Base-by-base conservation (phyloP, 2,888 invertebrate species). In the Drosophila buzzatii region DNA sequence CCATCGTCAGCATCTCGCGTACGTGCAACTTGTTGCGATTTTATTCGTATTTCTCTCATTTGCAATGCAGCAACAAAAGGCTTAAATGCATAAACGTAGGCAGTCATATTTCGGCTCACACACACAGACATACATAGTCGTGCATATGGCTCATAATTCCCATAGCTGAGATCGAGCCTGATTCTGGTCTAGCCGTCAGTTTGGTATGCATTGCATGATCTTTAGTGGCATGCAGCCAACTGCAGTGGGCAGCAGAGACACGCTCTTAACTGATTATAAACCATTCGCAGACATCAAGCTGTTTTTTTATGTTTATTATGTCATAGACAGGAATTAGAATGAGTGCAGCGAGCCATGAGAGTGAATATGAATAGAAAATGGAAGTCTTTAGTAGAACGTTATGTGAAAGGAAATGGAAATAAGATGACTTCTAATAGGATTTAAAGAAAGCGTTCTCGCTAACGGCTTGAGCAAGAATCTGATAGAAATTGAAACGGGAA, bases 1-100 rank as follows among this genome's bases (percentile, higher is more conserved):
- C 76, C 76, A 44, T 37, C 58, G 61, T 39, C 67, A 56, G 59
- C 69, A 58, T 65, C 65, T 55, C 45, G 35, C 41, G 78, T 86
- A 86, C 86, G 88, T 86, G 84, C 86, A 86, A 88, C 86, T 86
- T 86, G 86, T 88, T 82, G 86, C 78, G 23, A 70, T 14, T 57
- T 55, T 9, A 37, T 53, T 23, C 16, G 53, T 39, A 44, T 58
- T 61, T 63, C 59, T 42, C 35, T 55, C 47, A 86, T 87, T 89
- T 89, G 85, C 87, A 87, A 89, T 89, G 73, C 58, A 81, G 62
- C 61, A 63, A 59, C 49, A 70, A 73, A 78, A 78, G 73, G 51
- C 52, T 70, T 70, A 69, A 70, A 61, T 64, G 14, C 7, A 65
- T 76, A 74, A 73, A 73, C 65, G 77, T 68, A 66, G 68, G 61